phyloP scores from a whole-genome alignment of 2,113 vertebrate genomes.

The Petromus typicus region DNA sequence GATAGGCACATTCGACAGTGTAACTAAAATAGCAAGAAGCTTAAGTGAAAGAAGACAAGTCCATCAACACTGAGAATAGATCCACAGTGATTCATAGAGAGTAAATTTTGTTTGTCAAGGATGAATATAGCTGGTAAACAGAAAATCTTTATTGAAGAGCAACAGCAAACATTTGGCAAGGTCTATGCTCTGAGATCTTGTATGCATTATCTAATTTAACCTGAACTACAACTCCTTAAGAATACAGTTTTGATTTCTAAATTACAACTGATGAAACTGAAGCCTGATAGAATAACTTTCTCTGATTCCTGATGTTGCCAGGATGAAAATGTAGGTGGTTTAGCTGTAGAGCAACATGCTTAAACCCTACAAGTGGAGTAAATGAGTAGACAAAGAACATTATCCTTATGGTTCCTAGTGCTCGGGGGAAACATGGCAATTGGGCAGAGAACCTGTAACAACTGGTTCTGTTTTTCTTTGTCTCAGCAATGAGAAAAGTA shows the following conservation, averaged over 20 bases:
- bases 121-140: not conserved
- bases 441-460: not conserved
- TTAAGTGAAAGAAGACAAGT: not conserved
- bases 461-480: not conserved
- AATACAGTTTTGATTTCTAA: conserved; percentile 14
- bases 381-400: not conserved
- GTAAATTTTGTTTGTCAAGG: not conserved
- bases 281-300: not conserved
- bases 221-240: not conserved
- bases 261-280: conserved; percentile 22
- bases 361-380: not conserved
- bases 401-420: not conserved
- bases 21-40: not conserved
- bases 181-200: not conserved
- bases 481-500: too few species aligned
- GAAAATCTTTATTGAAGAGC: not conserved
- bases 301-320: not conserved
- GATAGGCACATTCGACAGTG: not conserved
- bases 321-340: not conserved
- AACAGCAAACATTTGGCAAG: not conserved
- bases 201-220: not conserved
- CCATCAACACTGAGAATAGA: not conserved
- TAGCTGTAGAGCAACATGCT: not conserved
- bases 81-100: not conserved
- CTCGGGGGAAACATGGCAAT: not conserved